Evolutionary conservation across 2,113 vertebrate genomes (phyloP).

Genomic region (Rhinoderma darwinii): DNA sequence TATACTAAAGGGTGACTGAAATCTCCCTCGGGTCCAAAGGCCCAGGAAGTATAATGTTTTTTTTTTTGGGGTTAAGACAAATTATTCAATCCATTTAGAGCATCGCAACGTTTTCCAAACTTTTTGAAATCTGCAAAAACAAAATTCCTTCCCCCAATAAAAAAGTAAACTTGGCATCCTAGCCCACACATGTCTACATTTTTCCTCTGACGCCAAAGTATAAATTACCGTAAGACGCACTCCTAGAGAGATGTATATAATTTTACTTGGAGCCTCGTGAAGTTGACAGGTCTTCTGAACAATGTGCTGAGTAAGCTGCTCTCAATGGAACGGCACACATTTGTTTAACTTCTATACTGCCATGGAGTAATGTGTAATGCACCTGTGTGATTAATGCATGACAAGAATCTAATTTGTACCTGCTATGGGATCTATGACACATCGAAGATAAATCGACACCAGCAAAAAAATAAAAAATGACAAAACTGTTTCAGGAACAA

Average conservation of each 20-base stretch:
- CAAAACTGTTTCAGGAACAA: neutral
- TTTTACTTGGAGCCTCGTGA: neutral
- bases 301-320: slow-evolving; percentile 6
- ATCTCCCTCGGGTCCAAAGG: too few relatives aligned
- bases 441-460: neutral
- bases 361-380: slow-evolving; percentile 1
- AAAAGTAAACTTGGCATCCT: too few relatives aligned
- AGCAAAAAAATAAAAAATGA: neutral
- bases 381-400: neutral
- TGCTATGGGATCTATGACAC: neutral
- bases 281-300: neutral
- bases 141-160: too few relatives aligned
- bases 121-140: too few relatives aligned
- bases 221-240: neutral
- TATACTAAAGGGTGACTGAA: too few relatives aligned
- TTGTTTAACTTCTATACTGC: slow-evolving; percentile 22
- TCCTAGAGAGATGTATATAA: neutral
- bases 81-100: too few relatives aligned
- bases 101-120: too few relatives aligned
- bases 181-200: too few relatives aligned
- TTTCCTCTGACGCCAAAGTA: too few relatives aligned
- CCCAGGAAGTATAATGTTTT: too few relatives aligned
- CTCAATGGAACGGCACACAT: neutral
- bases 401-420: slow-evolving; percentile 18
- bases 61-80: too few relatives aligned